phyloP scores from a whole-genome alignment of 2,113 vertebrate genomes.

The Murina feae region DNA sequence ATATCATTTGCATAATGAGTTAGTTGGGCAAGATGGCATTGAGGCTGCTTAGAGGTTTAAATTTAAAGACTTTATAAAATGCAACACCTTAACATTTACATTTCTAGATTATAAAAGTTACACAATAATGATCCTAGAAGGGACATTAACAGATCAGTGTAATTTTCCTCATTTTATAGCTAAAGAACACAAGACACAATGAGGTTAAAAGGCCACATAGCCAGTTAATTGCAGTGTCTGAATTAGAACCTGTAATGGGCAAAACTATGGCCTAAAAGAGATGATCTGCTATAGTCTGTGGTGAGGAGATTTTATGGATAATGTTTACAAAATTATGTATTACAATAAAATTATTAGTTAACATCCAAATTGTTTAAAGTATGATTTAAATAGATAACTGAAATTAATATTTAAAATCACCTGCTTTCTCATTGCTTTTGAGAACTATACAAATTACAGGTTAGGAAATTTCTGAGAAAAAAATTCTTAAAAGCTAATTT shows the following conservation, averaged over 20 bases:
- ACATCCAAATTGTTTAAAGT: background rate
- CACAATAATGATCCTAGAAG: background rate
- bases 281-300: background rate
- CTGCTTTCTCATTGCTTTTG: background rate
- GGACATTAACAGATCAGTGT: background rate
- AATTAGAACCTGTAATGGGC: background rate
- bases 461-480: background rate
- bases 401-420: background rate
- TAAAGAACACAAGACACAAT: background rate
- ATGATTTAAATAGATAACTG: background rate
- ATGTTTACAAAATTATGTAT: background rate
- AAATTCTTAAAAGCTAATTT: background rate
- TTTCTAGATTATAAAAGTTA: background rate
- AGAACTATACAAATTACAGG: background rate
- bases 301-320: background rate
- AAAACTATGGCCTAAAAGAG: background rate
- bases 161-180: background rate
- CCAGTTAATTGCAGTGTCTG: background rate
- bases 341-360: background rate
- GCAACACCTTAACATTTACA: background rate
- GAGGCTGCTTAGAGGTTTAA: background rate
- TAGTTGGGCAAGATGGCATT: background rate
- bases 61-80: background rate
- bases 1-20: background rate
- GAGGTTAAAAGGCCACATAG: background rate